Percentiles rank a stretch among this genome's conserved stretches.
These are phyloP conservation scores for Chaetoderma sp. DNA, from an alignment of 2,888 invertebrate species.

Conservation along the genomic window DNA sequence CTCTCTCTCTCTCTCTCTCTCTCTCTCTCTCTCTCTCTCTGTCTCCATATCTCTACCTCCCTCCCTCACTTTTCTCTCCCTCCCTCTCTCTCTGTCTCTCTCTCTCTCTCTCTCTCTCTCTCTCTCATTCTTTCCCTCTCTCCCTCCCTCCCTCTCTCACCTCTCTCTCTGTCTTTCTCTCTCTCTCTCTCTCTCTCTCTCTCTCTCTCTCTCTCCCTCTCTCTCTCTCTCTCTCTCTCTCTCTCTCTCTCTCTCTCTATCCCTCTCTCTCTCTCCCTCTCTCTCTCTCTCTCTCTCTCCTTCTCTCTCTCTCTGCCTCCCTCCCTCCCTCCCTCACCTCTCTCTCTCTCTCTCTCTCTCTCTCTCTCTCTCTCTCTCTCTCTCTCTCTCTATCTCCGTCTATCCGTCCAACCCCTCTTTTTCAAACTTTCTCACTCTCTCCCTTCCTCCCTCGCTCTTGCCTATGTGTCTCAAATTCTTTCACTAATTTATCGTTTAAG, in stretches of 20 bases:
- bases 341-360: conserved; percentile 11
- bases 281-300: background rate
- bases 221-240: conserved; percentile 10
- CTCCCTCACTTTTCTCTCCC: too few species aligned
- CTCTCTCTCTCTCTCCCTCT: background rate
- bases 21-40: too few species aligned
- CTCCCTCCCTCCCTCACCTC: too few species aligned
- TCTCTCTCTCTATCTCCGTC: too few species aligned
- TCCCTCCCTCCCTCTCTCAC: too few species aligned
- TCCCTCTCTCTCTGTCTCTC: background rate
- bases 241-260: conserved; percentile 5
- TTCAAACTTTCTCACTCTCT: too few species aligned
- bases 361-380: background rate
- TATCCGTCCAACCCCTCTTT: too few species aligned
- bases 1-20: background rate
- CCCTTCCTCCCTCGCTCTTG: conserved; percentile 3
- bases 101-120: background rate
- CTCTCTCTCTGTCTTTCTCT: too few species aligned
- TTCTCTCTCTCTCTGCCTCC: too few species aligned
- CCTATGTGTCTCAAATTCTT: conserved; percentile 4
- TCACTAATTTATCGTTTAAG: background rate
- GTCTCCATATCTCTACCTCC: too few species aligned
- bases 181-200: background rate
- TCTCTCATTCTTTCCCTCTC: too few species aligned
- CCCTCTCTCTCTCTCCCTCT: background rate